Conservation (phyloP, 2,113 vertebrate genomes). For the Labeo rohita region DNA sequence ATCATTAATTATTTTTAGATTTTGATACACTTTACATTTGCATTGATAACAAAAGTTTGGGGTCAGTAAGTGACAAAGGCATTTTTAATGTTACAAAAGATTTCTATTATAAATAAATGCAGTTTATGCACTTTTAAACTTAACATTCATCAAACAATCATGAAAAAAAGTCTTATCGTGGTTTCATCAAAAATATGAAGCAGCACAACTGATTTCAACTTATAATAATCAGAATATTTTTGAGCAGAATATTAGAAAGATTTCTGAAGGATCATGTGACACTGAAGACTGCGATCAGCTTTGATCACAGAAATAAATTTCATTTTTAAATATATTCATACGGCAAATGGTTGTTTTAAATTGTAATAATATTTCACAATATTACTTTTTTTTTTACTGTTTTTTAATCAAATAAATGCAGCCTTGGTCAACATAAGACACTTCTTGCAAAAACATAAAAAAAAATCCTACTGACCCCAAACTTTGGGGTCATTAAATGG, state of each 20-base stretch:
- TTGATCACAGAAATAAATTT: neutral
- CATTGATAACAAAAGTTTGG: neutral
- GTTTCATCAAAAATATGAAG: too few species aligned
- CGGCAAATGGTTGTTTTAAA: neutral
- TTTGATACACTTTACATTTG: neutral
- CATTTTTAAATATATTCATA: too few species aligned
- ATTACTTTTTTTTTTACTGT: neutral
- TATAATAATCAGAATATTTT: too few species aligned
- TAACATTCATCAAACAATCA: too few species aligned
- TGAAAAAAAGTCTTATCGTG: too few species aligned
- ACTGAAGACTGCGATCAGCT: neutral
- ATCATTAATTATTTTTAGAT: neutral
- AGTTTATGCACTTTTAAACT: too few species aligned
- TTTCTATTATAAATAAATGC: too few species aligned
- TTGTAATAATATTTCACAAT: neutral
- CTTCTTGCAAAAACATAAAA: too few species aligned
- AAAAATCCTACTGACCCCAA: too few species aligned
- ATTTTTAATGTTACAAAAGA: too few species aligned
- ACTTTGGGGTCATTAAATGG: neutral
- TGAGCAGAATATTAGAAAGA: neutral
- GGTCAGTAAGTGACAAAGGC: neutral
- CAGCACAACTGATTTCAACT: too few species aligned
- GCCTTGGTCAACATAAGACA: neutral
- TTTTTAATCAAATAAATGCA: neutral
- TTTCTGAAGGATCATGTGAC: neutral